Conservation (phyloP, 2,888 invertebrate genomes). For the Steromphala cineraria region DNA sequence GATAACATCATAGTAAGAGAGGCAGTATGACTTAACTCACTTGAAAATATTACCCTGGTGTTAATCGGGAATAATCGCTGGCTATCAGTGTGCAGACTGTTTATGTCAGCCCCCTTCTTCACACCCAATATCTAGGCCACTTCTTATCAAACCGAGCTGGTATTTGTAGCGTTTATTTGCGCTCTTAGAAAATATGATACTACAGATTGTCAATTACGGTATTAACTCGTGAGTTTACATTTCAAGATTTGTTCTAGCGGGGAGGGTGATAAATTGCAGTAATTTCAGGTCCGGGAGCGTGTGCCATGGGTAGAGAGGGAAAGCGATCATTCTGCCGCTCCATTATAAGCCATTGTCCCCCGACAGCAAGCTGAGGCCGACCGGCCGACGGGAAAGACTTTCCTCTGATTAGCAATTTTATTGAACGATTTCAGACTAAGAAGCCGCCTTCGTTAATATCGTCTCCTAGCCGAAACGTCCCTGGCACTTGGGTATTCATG, state of each 20-base stretch:
- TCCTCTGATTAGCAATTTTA: conserved; percentile 25
- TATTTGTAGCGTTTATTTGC: conserved; percentile 7
- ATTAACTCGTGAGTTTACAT: conserved; percentile 12
- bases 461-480: not conserved
- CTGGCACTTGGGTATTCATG: conserved; percentile 20
- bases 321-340: conserved; percentile 12
- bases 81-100: not conserved
- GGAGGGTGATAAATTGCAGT: conserved; percentile 20
- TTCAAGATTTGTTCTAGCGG: not conserved
- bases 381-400: conserved; percentile 2
- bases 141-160: conserved; percentile 1
- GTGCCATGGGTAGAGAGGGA: not conserved
- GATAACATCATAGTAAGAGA: not conserved
- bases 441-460: conserved; percentile 18
- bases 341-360: conserved; percentile 22
- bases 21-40: not conserved
- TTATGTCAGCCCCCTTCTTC: not conserved
- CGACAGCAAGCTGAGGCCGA: not conserved
- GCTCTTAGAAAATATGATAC: not conserved
- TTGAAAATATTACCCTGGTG: not conserved
- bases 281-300: not conserved
- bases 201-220: conserved; percentile 3
- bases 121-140: conserved; percentile 1
- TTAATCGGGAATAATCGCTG: not conserved
- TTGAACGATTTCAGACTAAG: conserved; percentile 21